Evolutionary conservation across 2,113 vertebrate species (phyloP), one percentile per base, ranked within the genome.

Genomic region (Thamnophis sirtalis): DNA sequence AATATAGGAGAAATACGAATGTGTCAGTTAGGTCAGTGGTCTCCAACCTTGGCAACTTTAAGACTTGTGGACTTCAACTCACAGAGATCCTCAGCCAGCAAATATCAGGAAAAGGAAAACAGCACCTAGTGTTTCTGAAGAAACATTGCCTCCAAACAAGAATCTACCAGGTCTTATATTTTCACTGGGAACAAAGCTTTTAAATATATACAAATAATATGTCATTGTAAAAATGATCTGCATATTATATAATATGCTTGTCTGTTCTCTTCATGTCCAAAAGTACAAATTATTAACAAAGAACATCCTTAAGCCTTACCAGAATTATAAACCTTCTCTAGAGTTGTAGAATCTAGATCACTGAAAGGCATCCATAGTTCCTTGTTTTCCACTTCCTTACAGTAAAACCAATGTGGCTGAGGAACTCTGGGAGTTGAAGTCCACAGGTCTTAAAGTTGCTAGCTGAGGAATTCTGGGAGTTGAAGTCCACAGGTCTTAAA

Each of bases 331-430:
- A 98, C 98, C 96, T 99, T 98, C 94, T 99, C 99, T 0, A 99
- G 97, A 87, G 97, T 98, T 7, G 97, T 91, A 51, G 99, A 99
- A 96, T 99, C 99, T 50, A 99, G 96, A 91, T 98, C 92, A 93
- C 99, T 99, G 96, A 99, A 99, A 2, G 99, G 99, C 96, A 99
- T 97, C 99, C 99, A 99, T 3, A 99, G 92, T 0, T 98, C 98
- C 93, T 98, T 99, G 89, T 97, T 96, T 93, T 99, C 99, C 56
- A 99, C 98, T 92, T 98, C 98, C 94, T 98, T 99, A 96, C 98
- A 99, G 97, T 98, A 99, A 96, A 99, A 99, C 99, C 99, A 99
- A 96, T 99, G 99, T 0, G 98, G 98, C 94, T 98, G 99, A 85
- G n/a, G n/a, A n/a, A n/a, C n/a, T n/a, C n/a, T n/a, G n/a, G n/a